Evolutionary conservation across 2,113 vertebrate genomes (phyloP).

Genomic region (Galbula dea): DNA sequence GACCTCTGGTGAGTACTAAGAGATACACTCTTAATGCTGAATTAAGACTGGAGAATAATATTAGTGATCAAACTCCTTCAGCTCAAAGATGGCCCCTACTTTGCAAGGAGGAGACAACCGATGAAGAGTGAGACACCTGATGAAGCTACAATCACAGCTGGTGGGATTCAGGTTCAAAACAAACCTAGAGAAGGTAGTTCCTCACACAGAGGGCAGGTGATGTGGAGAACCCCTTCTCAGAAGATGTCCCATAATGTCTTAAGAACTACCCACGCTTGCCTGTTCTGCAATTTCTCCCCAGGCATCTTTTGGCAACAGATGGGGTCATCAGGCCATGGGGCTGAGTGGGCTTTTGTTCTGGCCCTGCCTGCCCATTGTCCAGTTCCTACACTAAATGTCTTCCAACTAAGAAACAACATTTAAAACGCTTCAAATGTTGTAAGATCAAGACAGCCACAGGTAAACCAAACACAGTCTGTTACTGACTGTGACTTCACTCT

Average conservation of each 20-base stretch:
- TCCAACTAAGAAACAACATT: neutral
- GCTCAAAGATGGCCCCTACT: neutral
- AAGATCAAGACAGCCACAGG: neutral
- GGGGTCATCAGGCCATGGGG: rapidly evolving
- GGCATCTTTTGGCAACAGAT: neutral
- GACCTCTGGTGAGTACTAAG: neutral
- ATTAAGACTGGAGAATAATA: neutral
- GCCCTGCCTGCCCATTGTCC: neutral
- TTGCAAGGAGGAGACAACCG: neutral
- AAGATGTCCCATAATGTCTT: neutral
- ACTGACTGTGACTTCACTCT: neutral
- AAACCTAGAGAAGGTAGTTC: neutral
- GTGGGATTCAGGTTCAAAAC: neutral
- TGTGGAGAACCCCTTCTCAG: neutral
- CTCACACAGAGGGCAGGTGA: neutral
- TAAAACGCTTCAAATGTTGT: neutral
- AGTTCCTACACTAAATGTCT: neutral
- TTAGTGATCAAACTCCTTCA: neutral
- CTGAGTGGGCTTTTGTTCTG: neutral
- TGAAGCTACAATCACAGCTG: neutral
- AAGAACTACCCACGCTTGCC: rapidly evolving
- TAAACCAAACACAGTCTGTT: neutral
- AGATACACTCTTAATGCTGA: neutral
- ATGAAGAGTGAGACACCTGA: neutral
- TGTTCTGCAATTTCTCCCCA: neutral